These are phyloP conservation scores for Sebastes cheni DNA, from an alignment of 2,797 vertebrate species.

Conservation along the genomic window DNA sequence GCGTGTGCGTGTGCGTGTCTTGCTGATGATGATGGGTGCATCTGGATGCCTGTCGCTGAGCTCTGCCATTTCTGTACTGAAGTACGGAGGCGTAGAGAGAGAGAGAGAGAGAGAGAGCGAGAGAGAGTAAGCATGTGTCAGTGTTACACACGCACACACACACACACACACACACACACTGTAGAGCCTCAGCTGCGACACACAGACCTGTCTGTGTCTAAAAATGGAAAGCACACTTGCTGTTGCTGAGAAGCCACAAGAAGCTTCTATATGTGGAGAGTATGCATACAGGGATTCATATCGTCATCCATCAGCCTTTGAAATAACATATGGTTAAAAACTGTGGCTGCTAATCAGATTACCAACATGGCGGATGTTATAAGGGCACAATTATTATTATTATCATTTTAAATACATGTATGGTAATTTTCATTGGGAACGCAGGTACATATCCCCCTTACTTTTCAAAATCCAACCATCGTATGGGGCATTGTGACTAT, in stretches of 20 bases:
- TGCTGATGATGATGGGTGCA: constrained; percentile 42
- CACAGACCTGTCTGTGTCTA: constrained; percentile 71
- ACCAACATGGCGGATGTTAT: neutral
- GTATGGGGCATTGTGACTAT: neutral
- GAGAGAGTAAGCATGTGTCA: constrained; percentile 54
- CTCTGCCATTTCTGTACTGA: constrained; percentile 60
- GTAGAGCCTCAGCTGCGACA: constrained; percentile 56
- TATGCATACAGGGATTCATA: constrained; percentile 14
- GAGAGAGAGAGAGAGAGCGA: constrained; percentile 22
- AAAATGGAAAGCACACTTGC: constrained; percentile 72
- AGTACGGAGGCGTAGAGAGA: constrained; percentile 52
- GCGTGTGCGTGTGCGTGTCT: neutral
- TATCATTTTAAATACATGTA: neutral
- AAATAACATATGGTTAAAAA: neutral
- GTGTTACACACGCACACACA: neutral
- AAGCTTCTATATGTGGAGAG: constrained; percentile 35
- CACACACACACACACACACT: constrained; percentile 24
- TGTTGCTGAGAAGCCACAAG: constrained; percentile 72
- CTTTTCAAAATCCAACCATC: neutral
- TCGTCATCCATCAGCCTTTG: neutral
- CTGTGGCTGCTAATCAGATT: neutral
- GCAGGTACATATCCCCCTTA: neutral
- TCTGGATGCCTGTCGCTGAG: constrained; percentile 61
- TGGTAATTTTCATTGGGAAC: neutral
- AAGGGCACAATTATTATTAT: neutral